Percentiles rank a stretch among this genome's conserved stretches.
phyloP scores from a whole-genome alignment of 2,888 invertebrate genomes.

The Heteromurus nitidus region DNA sequence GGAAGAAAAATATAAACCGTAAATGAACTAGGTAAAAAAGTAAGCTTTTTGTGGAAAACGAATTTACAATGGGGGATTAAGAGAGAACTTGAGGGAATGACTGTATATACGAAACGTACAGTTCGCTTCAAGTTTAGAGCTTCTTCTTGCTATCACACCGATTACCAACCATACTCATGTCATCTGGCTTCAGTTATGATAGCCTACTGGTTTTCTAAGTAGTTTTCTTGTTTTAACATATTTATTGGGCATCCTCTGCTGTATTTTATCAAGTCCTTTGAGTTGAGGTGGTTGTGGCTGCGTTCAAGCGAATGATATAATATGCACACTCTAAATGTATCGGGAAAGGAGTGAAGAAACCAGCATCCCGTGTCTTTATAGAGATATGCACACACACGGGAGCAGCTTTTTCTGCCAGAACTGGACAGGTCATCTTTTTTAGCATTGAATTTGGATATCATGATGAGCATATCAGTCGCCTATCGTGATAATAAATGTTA shows the following conservation, averaged over 20 bases:
- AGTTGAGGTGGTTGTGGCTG: conserved; percentile 12
- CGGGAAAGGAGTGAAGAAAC: no score
- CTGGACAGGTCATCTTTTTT: conserved; percentile 8
- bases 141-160: conserved; percentile 1
- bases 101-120: no score
- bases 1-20: no score
- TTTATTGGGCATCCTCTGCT: conserved; percentile 28
- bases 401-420: not conserved
- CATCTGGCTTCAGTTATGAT: conserved; percentile 56
- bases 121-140: not conserved
- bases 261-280: conserved; percentile 35
- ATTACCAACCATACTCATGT: conserved; percentile 49
- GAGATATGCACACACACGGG: not conserved
- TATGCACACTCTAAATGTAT: not conserved
- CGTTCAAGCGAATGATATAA: conserved; percentile 5
- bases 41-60: not conserved
- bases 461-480: conserved; percentile 15
- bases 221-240: conserved; percentile 51
- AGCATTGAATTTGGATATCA: not conserved
- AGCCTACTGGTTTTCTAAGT: conserved; percentile 60
- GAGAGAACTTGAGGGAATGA: no score
- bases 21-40: no score
- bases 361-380: not conserved
- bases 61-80: not conserved
- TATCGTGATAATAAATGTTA: conserved; percentile 20